Evolutionary conservation across 2,888 invertebrate species (phyloP).

Genomic region (Stegophylla sp.): DNA sequence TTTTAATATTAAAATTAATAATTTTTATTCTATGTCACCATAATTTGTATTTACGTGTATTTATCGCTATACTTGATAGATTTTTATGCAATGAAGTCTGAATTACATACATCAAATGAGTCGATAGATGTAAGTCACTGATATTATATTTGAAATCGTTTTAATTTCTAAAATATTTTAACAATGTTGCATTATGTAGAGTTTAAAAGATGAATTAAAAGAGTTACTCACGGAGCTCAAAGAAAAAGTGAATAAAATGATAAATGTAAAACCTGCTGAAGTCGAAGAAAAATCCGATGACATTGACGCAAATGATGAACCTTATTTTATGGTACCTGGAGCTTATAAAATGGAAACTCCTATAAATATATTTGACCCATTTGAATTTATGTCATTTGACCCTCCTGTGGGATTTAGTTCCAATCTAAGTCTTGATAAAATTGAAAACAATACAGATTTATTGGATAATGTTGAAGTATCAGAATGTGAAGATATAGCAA

Average conservation of each 20-base stretch:
- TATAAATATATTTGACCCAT: too few relatives aligned
- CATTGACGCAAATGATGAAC: too few relatives aligned
- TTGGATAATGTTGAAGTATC: neutral
- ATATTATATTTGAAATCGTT: neutral
- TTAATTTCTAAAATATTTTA: neutral
- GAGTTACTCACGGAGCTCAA: neutral
- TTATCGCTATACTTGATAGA: too few relatives aligned
- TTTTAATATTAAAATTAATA: too few relatives aligned
- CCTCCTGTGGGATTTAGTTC: neutral
- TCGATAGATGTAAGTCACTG: slow-evolving; percentile 5
- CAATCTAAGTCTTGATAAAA: too few relatives aligned
- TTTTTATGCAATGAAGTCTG: neutral
- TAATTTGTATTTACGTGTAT: neutral
- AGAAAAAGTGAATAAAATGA: slow-evolving; percentile 8
- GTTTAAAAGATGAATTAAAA: slow-evolving; percentile 6
- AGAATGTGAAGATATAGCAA: slow-evolving; percentile 27
- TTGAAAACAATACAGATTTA: neutral
- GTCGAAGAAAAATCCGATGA: neutral
- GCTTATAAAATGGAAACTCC: too few relatives aligned
- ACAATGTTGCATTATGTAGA: slow-evolving; percentile 10
- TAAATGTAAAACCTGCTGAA: neutral
- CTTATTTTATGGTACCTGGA: too few relatives aligned
- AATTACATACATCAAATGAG: neutral
- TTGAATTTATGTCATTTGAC: neutral
- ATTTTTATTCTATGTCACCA: neutral